Base-by-base conservation (phyloP, 2,113 vertebrate genomes). In the Anhinga rufa region DNA sequence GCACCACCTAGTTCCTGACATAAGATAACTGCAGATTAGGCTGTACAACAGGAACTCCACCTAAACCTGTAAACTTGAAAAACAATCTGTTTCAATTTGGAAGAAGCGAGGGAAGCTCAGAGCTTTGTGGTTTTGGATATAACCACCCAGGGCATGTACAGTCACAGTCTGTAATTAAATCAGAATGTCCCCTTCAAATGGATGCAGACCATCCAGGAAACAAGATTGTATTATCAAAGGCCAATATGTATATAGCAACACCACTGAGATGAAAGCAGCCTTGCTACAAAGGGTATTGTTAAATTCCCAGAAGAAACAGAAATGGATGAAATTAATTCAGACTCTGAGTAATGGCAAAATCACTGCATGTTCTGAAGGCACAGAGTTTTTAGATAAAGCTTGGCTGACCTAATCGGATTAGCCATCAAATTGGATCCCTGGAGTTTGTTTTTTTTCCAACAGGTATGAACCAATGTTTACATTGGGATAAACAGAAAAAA, bases 291-390 rank as follows among this genome's bases (percentile, higher is more conserved):
- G n/a, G 60, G 44, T 46, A 86, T 26, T 7, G 2, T 17, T 78
- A 31, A 86, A 58, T 68, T 94, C 80, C n/a, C 54, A n/a, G 70
- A 83, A 88, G 72, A 75, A 78, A 75, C 29, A 88, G 42, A 90
- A 82, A 88, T 34, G 34, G 76, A 69, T 68, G 6, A 94, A 88
- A 86, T 92, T 90, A 95, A 70, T 78, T 79, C 93, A 83, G 51
- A 71, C 9, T 49, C 49, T 74, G 79, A 94, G 70, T 92, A 90
- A 96, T 38, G 72, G 42, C 68, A 82, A 93, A 96, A 92, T 90
- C 86, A 78, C 36, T 24, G 26, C 48, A 3, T 38, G 60, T 84
- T 83, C 49, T 86, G 76, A 74, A 83, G 68, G 66, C 69, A 86
- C 9, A 31, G 44, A 78, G 65, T 44, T 86, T 88, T 90, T 40